phyloP scores from a whole-genome alignment of 2,888 invertebrate genomes.

The Frankliniella fusca region DNA sequence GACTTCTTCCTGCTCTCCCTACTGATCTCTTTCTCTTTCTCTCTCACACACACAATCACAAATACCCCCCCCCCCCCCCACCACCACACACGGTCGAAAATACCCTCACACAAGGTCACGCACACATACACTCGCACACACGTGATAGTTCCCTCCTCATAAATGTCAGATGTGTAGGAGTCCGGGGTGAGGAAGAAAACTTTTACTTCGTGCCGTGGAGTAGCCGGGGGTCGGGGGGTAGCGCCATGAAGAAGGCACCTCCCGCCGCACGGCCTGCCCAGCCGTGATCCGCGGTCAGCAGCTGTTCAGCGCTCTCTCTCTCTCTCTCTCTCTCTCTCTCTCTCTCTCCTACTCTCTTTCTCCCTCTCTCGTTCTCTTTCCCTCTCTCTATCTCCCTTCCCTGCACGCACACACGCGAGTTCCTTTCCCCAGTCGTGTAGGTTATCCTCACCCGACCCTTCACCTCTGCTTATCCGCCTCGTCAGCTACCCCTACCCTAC shows the following conservation, averaged over 20 bases:
- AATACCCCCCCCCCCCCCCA: background rate
- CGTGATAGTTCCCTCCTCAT: background rate
- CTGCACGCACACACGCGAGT: background rate
- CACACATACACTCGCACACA: background rate
- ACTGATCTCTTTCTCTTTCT: no score
- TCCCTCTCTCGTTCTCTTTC: background rate
- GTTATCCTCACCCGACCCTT: background rate
- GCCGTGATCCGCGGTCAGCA: no score
- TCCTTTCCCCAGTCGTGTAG: background rate
- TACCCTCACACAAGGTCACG: no score
- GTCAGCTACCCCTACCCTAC: background rate
- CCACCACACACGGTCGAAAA: no score
- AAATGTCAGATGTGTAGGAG: slow-evolving; percentile 1
- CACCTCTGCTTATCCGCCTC: background rate
- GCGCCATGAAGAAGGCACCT: background rate
- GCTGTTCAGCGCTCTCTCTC: no score
- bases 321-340: background rate
- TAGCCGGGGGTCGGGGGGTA: no score
- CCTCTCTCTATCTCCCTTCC: background rate
- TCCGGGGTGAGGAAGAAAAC: background rate
- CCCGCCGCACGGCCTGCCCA: background rate
- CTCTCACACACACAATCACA: no score
- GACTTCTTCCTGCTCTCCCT: no score
- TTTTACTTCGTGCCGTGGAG: no score
- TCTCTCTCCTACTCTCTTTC: background rate